These are phyloP conservation scores for Leucozona laternaria DNA, from an alignment of 2,888 invertebrate species.

Conservation along the genomic window DNA sequence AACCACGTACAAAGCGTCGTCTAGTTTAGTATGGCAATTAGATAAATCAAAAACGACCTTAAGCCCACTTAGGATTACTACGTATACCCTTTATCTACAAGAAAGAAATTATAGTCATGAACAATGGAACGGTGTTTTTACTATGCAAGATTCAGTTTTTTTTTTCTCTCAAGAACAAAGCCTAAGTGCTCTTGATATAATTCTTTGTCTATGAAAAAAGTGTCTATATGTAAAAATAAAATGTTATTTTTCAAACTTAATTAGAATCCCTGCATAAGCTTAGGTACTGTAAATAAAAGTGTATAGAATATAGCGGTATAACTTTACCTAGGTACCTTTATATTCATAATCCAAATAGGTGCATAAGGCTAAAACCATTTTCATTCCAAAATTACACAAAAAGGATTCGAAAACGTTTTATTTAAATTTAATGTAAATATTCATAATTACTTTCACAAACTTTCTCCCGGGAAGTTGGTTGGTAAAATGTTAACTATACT, in stretches of 20 bases:
- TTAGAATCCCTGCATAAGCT: background rate
- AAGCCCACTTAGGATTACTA: too few relatives aligned
- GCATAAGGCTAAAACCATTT: background rate
- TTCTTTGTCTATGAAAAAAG: background rate
- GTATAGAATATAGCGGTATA: background rate
- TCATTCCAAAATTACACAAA: background rate
- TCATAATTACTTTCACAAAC: slow-evolving; percentile 27
- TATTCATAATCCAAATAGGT: background rate
- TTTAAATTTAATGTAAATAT: slow-evolving; percentile 25
- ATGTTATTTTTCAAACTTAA: background rate
- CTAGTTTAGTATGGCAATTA: too few relatives aligned
- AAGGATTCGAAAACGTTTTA: background rate
- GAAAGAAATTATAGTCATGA: too few relatives aligned
- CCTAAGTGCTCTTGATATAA: background rate
- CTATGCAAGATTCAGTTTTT: background rate
- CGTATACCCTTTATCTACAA: too few relatives aligned
- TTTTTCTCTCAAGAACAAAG: background rate
- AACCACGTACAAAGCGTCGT: too few relatives aligned
- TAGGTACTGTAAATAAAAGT: background rate
- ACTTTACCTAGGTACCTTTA: background rate
- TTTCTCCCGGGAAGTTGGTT: background rate
- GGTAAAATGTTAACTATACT: background rate
- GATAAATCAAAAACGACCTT: too few relatives aligned
- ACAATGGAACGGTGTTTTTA: too few relatives aligned
- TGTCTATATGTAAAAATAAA: background rate